Evolutionary conservation across 2,888 invertebrate genomes (phyloP).

Genomic region (Spodoptera picta): DNA sequence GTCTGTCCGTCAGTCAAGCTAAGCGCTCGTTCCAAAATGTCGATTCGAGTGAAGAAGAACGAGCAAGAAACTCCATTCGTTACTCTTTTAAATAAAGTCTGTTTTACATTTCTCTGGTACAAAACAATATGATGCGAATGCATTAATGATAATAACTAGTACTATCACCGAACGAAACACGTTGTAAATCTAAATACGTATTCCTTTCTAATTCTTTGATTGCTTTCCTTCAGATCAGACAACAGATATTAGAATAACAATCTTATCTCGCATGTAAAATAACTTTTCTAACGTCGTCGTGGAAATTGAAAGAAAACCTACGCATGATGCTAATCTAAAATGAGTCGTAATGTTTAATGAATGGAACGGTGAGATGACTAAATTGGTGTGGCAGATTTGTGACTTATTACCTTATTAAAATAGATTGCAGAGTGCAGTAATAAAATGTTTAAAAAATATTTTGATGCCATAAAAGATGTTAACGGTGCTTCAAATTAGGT

Average conservation of each 20-base stretch:
- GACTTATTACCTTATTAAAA: constrained; percentile 5
- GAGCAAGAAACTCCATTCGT: too few species aligned
- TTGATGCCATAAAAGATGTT: background rate
- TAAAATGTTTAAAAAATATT: background rate
- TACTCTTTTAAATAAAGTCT: too few species aligned
- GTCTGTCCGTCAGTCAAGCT: too few species aligned
- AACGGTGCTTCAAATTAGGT: background rate
- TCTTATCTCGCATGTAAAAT: constrained; percentile 44
- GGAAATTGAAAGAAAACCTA: constrained; percentile 39
- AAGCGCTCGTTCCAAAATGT: too few species aligned
- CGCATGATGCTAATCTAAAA: constrained; percentile 19
- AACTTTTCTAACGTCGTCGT: constrained; percentile 17
- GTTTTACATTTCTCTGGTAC: too few species aligned
- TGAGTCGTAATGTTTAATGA: constrained; percentile 22
- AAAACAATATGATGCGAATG: constrained; percentile 49
- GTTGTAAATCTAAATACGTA: constrained; percentile 49
- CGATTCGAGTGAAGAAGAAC: too few species aligned
- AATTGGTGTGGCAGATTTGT: constrained; percentile 19
- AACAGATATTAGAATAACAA: constrained; percentile 56
- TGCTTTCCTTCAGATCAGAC: constrained; percentile 51
- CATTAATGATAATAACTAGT: constrained; percentile 29
- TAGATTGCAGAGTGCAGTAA: background rate
- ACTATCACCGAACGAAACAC: constrained; percentile 52
- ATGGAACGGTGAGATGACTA: constrained; percentile 34
- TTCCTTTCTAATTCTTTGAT: constrained; percentile 68